phyloP scores from a whole-genome alignment of 2,888 invertebrate genomes.

The Helleia helle region DNA sequence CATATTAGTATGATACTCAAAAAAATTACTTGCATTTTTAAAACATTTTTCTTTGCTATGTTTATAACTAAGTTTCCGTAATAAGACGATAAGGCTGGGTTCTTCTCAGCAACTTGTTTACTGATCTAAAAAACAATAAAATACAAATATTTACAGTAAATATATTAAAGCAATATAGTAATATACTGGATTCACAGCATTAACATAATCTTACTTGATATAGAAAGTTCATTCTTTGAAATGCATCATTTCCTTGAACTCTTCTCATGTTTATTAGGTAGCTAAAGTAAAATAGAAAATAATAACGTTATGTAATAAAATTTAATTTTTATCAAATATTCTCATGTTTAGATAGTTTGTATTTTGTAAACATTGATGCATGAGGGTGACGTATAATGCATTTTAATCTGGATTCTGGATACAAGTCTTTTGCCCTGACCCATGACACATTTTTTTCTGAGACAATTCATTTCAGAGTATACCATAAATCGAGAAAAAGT shows the following conservation, averaged over 20 bases:
- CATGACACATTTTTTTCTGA: too few relatives aligned
- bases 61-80: slow-evolving; percentile 70
- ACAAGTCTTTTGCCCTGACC: too few relatives aligned
- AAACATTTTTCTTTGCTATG: slow-evolving; percentile 75
- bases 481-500: too few relatives aligned
- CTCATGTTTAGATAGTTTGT: too few relatives aligned
- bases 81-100: slow-evolving; percentile 62
- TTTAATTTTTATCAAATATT: too few relatives aligned
- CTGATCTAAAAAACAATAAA: slow-evolving; percentile 55
- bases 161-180: too few relatives aligned
- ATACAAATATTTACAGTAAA: not conserved
- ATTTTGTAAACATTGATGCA: too few relatives aligned
- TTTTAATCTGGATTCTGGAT: too few relatives aligned
- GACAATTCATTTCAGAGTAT: too few relatives aligned
- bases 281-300: not conserved
- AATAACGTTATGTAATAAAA: not conserved
- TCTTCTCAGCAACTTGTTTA: slow-evolving; percentile 48
- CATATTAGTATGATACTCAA: too few relatives aligned
- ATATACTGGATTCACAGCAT: not conserved
- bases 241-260: slow-evolving; percentile 78
- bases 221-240: slow-evolving; percentile 80
- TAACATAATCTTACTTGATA: slow-evolving; percentile 72
- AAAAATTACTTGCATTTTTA: slow-evolving; percentile 64
- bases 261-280: slow-evolving; percentile 43
- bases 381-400: too few relatives aligned